These are phyloP conservation scores for Sinopyrophorus schimmeli DNA, from an alignment of 2,888 invertebrate species.

Conservation along the genomic window DNA sequence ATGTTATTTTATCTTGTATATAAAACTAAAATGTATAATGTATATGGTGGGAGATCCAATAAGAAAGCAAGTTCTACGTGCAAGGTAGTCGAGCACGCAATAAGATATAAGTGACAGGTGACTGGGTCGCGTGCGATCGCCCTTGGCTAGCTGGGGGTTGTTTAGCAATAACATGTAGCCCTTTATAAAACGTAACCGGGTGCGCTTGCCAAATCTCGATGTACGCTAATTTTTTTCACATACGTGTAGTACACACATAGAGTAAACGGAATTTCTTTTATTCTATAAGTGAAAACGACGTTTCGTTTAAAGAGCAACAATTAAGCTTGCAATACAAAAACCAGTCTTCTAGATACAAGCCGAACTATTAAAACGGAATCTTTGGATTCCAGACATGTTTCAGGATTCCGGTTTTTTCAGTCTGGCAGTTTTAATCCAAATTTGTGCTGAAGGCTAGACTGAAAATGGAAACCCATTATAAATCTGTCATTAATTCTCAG, in stretches of 20 bases:
- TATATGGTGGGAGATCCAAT: slow-evolving; percentile 25
- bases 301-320: background rate
- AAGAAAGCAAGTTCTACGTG: slow-evolving; percentile 36
- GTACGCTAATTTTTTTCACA: slow-evolving; percentile 1
- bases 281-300: background rate
- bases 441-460: background rate
- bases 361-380: background rate
- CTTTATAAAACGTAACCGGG: slow-evolving; percentile 4
- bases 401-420: slow-evolving; percentile 11
- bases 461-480: background rate
- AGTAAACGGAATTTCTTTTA: background rate
- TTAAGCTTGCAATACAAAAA: too few species aligned
- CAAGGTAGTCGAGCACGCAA: slow-evolving; percentile 42
- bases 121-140: slow-evolving; percentile 46
- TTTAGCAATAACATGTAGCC: slow-evolving; percentile 21
- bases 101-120: slow-evolving; percentile 49
- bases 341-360: background rate
- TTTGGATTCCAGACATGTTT: slow-evolving; percentile 10
- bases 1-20: slow-evolving; percentile 30
- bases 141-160: slow-evolving; percentile 29
- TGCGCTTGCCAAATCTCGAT: slow-evolving; percentile 13
- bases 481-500: background rate
- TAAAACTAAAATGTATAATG: slow-evolving; percentile 30
- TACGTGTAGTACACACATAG: background rate
- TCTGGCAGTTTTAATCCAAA: slow-evolving; percentile 10